Conservation (phyloP, 2,888 invertebrate genomes). For the Pterostichus madidus region DNA sequence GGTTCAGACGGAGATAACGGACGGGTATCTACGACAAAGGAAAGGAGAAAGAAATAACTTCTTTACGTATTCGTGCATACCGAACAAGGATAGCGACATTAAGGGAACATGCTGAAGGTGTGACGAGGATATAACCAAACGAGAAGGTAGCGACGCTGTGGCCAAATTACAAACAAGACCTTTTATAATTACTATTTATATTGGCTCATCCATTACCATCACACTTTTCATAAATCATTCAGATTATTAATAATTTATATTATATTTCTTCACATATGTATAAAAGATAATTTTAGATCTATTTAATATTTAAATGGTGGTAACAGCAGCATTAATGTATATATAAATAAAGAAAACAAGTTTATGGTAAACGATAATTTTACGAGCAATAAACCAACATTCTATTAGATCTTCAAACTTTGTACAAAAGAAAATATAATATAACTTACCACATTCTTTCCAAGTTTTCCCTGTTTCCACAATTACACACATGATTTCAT, state of each 20-base stretch:
- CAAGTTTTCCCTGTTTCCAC: too few species aligned
- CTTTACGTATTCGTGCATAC: conserved; percentile 46
- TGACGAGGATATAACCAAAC: neutral
- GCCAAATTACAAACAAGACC: conserved; percentile 1
- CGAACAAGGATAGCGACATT: conserved; percentile 12
- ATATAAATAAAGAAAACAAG: conserved; percentile 1
- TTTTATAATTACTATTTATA: conserved; percentile 52
- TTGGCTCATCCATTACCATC: conserved; percentile 17
- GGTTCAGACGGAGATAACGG: conserved; percentile 48
- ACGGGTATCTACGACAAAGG: conserved; percentile 36
- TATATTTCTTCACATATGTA: too few species aligned
- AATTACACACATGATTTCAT: neutral
- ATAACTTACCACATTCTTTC: too few species aligned
- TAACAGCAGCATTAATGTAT: too few species aligned
- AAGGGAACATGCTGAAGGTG: neutral
- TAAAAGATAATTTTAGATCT: too few species aligned
- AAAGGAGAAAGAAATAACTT: conserved; percentile 58
- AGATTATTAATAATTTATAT: too few species aligned
- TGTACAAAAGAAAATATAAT: too few species aligned
- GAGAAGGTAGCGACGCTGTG: conserved; percentile 33
- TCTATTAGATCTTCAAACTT: neutral
- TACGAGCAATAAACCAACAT: conserved; percentile 37
- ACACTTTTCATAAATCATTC: neutral
- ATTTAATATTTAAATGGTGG: too few species aligned
- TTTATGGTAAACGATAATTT: conserved; percentile 40